A percentile compares a stretch with the other conserved stretches of the same genome.
These are phyloP conservation scores for Scolanthus callimorphus DNA, from an alignment of 92 coral and sea anemone genomes.

Conservation along the genomic window DNA sequence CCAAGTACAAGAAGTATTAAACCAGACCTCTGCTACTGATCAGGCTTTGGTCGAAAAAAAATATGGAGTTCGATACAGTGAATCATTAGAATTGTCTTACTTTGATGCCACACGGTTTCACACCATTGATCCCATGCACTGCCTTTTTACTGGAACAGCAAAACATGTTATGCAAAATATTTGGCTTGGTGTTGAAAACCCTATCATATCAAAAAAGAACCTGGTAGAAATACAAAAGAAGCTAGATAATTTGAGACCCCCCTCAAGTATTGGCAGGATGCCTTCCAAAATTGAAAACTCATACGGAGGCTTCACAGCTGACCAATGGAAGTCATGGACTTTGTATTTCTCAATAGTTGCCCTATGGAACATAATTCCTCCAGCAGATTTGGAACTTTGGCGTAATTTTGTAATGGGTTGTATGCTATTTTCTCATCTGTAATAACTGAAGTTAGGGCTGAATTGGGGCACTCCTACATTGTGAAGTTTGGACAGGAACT, in stretches of 20 bases:
- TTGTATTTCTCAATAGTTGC: conserved; percentile 11
- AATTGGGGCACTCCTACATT: not conserved
- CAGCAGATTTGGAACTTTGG: conserved; percentile 36
- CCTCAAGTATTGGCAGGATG: conserved; percentile 42
- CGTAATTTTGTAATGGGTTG: conserved; percentile 55
- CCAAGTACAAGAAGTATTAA: conserved; percentile 19
- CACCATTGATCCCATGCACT: conserved; percentile 70
- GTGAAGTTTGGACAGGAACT: conserved; percentile 2
- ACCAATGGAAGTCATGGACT: conserved; percentile 50
- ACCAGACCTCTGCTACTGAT: conserved; percentile 27
- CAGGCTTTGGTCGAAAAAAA: conserved; percentile 9
- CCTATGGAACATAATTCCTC: conserved; percentile 1
- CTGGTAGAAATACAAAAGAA: conserved; percentile 18
- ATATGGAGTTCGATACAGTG: conserved; percentile 42
- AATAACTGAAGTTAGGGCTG: conserved; percentile 34
- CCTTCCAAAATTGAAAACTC: conserved; percentile 44
- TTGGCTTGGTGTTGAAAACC: conserved; percentile 45
- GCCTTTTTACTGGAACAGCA: conserved; percentile 69
- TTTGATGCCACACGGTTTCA: conserved; percentile 66
- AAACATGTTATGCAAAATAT: conserved; percentile 66
- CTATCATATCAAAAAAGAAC: conserved; percentile 10
- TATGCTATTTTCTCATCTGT: conserved; percentile 23
- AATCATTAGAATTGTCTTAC: conserved; percentile 37
- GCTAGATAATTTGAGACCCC: conserved; percentile 26
- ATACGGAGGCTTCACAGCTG: conserved; percentile 62